phyloP scores from a whole-genome alignment of 2,888 invertebrate species.

The Morpho helenor region DNA sequence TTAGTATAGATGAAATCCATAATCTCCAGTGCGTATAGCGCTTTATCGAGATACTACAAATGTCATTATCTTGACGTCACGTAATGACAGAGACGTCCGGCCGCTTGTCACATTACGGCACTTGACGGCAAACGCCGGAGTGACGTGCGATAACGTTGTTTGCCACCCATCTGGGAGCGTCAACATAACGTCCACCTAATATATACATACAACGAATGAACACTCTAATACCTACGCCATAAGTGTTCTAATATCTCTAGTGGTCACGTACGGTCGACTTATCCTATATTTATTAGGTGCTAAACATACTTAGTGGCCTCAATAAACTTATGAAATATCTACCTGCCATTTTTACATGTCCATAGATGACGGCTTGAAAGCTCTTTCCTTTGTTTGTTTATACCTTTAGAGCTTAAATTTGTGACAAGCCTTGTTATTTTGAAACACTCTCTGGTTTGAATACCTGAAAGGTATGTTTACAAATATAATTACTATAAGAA shows the following conservation, averaged over 20 bases:
- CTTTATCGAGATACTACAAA: conserved; percentile 23
- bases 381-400: background rate
- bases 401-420: no score
- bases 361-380: background rate
- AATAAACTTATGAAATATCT: background rate
- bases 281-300: conserved; percentile 3
- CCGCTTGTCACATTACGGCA: conserved; percentile 31
- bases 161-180: conserved; percentile 30
- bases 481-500: no score
- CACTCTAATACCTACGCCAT: conserved; percentile 2
- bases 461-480: no score
- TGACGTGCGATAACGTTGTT: conserved; percentile 42
- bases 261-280: background rate
- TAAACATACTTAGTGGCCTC: background rate
- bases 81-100: conserved; percentile 36
- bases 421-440: no score
- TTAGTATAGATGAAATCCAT: background rate
- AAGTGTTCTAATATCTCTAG: background rate
- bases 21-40: background rate
- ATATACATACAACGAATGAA: background rate
- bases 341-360: background rate
- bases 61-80: conserved; percentile 30
- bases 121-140: conserved; percentile 32
- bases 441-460: no score
- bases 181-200: conserved; percentile 14